Percentiles rank a stretch among this genome's conserved stretches.
These are phyloP conservation scores for Progne subis DNA, from an alignment of 2,113 vertebrate genomes.

Conservation along the genomic window DNA sequence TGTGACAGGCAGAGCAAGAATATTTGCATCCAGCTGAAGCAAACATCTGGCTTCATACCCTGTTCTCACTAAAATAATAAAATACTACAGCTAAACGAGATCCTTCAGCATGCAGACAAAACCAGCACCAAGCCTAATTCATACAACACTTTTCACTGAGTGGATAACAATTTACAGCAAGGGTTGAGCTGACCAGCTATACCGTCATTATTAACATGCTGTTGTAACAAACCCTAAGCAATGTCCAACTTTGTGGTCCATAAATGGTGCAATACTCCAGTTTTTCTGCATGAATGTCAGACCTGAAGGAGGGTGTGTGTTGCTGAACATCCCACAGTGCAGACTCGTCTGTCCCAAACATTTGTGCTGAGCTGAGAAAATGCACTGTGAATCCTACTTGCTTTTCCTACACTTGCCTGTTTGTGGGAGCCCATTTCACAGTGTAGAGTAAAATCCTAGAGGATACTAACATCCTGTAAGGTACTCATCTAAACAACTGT, in stretches of 20 bases:
- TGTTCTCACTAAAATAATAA: neutral
- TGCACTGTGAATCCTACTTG: neutral
- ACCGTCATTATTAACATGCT: neutral
- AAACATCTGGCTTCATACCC: neutral
- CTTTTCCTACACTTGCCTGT: neutral
- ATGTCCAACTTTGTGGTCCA: neutral
- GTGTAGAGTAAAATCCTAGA: neutral
- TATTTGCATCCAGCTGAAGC: neutral
- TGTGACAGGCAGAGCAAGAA: neutral
- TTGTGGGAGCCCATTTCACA: neutral
- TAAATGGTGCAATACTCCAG: neutral
- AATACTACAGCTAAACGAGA: neutral
- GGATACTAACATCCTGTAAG: neutral
- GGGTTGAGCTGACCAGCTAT: neutral
- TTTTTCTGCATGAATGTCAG: neutral
- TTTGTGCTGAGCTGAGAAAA: neutral
- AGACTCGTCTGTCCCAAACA: neutral
- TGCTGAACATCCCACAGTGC: rapidly evolving
- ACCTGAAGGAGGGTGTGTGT: neutral
- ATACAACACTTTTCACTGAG: neutral
- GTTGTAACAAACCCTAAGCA: neutral
- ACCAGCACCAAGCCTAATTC: neutral
- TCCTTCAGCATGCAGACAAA: neutral
- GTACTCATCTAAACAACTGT: neutral
- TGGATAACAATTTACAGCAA: neutral